phyloP scores from a whole-genome alignment of 1,140 invertebrate species.

The Camponotus floridanus region DNA sequence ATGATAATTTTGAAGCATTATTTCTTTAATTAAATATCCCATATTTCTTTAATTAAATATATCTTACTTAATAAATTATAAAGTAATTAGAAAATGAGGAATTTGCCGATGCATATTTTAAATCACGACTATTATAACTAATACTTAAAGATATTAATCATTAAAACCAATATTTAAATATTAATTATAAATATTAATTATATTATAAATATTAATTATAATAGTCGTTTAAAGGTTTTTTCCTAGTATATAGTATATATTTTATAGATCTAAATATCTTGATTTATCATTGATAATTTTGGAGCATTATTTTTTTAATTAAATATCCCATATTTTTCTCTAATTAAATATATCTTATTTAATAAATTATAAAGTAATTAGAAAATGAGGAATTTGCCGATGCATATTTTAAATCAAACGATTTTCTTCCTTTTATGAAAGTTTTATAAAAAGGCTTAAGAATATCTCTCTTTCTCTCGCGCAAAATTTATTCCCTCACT shows the following conservation, averaged over 20 bases:
- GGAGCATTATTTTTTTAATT: background rate
- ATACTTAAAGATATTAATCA: too few species aligned
- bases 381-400: background rate
- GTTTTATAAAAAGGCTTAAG: conserved; percentile 23
- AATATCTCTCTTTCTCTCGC: background rate
- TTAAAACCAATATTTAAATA: too few species aligned
- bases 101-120: background rate
- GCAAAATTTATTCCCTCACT: conserved; percentile 21
- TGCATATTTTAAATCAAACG: background rate
- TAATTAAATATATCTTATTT: background rate
- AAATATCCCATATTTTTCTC: conserved; percentile 2
- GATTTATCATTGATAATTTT: background rate
- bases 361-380: background rate
- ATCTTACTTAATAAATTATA: background rate
- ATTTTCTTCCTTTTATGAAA: background rate
- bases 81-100: background rate
- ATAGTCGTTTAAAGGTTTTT: background rate
- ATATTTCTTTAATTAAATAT: conserved; percentile 3
- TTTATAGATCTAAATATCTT: conserved; percentile 21
- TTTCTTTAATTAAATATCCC: conserved; percentile 7
- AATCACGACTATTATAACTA: background rate
- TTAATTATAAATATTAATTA: too few species aligned
- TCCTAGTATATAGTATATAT: background rate
- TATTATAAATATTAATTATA: too few species aligned
- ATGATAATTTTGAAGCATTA: background rate